phyloP scores from a whole-genome alignment of 1,140 invertebrate species.

The Chelonus insularis region DNA sequence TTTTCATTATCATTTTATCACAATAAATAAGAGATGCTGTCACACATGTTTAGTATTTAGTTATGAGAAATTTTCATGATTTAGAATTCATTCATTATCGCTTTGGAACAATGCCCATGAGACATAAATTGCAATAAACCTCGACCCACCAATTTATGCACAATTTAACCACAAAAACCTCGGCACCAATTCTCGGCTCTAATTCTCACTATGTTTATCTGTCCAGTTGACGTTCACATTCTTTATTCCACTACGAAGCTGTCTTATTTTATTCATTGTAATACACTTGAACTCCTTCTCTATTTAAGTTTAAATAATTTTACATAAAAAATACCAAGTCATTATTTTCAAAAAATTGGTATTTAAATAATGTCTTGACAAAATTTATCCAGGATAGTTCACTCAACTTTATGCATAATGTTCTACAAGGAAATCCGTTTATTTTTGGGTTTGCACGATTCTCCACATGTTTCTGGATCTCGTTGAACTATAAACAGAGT shows the following conservation, averaged over 20 bases:
- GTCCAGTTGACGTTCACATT: neutral
- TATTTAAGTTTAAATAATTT: no score
- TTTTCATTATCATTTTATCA: neutral
- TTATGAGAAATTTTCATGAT: constrained; percentile 4
- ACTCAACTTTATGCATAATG: constrained; percentile 33
- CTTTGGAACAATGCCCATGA: constrained; percentile 31
- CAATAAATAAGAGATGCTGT: neutral
- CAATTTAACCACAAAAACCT: constrained; percentile 30
- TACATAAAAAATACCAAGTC: no score
- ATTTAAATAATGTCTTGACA: no score
- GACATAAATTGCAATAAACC: constrained; percentile 25
- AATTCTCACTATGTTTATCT: constrained; percentile 18
- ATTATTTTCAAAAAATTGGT: constrained; percentile 6
- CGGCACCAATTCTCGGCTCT: constrained; percentile 28
- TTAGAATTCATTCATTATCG: constrained; percentile 33
- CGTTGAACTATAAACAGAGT: neutral
- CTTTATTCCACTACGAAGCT: no score
- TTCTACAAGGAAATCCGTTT: constrained; percentile 32
- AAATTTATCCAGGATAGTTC: constrained; percentile 28
- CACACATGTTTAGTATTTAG: neutral
- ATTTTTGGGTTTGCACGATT: constrained; percentile 27
- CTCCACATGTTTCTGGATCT: constrained; percentile 15
- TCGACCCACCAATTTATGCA: constrained; percentile 22
- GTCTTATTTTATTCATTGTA: no score
- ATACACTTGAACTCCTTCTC: no score